Evolutionary conservation across 2,113 vertebrate species (phyloP).

Genomic region (Coptodon rendalli): DNA sequence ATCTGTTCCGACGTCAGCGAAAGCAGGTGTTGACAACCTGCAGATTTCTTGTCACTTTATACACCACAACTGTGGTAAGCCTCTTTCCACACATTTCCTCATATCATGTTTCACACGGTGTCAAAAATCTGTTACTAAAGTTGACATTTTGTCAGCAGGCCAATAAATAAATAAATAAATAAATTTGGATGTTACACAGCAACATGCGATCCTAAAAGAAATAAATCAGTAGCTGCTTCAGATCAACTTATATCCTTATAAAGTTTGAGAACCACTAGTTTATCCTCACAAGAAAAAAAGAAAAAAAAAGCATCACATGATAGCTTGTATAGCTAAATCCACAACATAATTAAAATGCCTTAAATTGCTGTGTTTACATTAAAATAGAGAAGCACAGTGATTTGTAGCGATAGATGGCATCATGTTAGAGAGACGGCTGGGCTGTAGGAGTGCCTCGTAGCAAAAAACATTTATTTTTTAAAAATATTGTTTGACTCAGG

Average conservation of each 20-base stretch:
- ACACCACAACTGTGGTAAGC: background rate
- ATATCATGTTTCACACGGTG: background rate
- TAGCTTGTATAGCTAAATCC: background rate
- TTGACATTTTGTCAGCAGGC: background rate
- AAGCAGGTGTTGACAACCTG: background rate
- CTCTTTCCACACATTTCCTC: background rate
- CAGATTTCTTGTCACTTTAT: background rate
- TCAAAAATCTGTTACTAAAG: slow-evolving; percentile 4
- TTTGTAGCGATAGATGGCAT: background rate
- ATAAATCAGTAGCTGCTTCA: background rate
- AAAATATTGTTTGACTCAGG: background rate
- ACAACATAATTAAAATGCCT: background rate
- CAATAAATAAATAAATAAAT: background rate
- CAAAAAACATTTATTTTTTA: background rate
- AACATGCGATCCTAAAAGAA: background rate
- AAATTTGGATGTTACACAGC: background rate
- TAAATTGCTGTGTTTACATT: background rate
- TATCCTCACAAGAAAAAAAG: background rate
- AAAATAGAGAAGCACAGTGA: background rate
- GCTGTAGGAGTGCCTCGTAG: background rate
- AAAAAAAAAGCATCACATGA: background rate
- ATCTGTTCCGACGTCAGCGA: background rate
- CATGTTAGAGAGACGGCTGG: background rate
- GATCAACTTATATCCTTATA: background rate
- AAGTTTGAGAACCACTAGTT: background rate